phyloP scores from a whole-genome alignment of 2,888 invertebrate species.

The Tenthredo notha region DNA sequence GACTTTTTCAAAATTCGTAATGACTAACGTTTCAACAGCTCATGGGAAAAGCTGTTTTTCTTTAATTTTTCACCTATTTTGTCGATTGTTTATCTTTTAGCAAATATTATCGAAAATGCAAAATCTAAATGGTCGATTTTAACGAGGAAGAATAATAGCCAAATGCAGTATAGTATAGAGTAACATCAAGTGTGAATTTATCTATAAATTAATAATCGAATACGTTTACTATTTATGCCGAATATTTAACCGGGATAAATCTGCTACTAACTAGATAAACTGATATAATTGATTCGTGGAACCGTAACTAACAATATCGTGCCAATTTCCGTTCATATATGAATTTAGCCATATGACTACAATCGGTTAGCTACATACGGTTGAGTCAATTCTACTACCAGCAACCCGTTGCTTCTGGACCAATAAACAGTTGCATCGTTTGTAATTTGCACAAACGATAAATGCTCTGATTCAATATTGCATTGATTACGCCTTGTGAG shows the following conservation, averaged over 20 bases:
- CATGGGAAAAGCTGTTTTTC: neutral
- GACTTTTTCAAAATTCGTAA: neutral
- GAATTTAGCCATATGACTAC: neutral
- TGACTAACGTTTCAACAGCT: neutral
- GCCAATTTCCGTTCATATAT: constrained; percentile 27
- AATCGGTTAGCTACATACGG: constrained; percentile 21
- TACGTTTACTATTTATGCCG: neutral
- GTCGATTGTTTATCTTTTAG: neutral
- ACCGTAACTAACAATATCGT: constrained; percentile 16
- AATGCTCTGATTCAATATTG: neutral
- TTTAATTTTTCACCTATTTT: neutral
- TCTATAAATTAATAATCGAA: neutral
- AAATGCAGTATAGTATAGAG: neutral
- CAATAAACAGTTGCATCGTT: constrained; percentile 23
- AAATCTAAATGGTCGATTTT: neutral
- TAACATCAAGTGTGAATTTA: neutral
- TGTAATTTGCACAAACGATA: constrained; percentile 5
- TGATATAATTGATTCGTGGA: constrained; percentile 12
- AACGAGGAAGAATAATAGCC: neutral
- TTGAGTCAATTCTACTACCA: constrained; percentile 17
- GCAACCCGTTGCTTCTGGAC: constrained; percentile 15
- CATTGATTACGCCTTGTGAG: neutral
- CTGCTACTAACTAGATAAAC: constrained; percentile 17
- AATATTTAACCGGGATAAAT: neutral
- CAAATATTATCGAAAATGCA: neutral